phyloP scores from a whole-genome alignment of 2,888 invertebrate genomes.

The Andrena bucephala region DNA sequence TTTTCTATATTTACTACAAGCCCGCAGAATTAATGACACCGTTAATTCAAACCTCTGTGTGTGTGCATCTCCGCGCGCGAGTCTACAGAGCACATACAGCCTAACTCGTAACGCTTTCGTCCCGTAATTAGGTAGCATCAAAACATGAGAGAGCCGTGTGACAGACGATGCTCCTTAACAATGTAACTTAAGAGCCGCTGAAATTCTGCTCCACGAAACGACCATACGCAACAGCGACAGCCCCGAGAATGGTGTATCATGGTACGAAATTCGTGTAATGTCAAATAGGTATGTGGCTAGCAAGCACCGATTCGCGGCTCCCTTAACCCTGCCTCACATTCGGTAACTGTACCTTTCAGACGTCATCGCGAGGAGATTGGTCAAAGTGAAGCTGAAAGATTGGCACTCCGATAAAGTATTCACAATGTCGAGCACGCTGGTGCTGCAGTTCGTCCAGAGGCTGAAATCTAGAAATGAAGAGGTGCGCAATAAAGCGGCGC shows the following conservation, averaged over 20 bases:
- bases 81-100: neutral
- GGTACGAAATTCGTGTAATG: conserved; percentile 40
- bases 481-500: conserved; percentile 93
- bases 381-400: conserved; percentile 4
- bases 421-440: conserved; percentile 87
- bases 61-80: neutral
- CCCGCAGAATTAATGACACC: conserved; percentile 35
- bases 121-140: neutral
- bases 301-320: neutral
- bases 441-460: conserved; percentile 93
- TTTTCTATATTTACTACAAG: conserved; percentile 29
- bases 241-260: conserved; percentile 13
- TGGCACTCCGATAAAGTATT: conserved; percentile 3
- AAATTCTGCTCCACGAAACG: neutral
- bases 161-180: conserved; percentile 30
- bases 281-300: conserved; percentile 50
- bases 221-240: conserved; percentile 4
- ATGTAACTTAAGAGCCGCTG: conserved; percentile 3
- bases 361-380: conserved; percentile 8
- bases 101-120: neutral
- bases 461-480: conserved; percentile 96
- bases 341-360: conserved; percentile 12
- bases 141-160: conserved; percentile 42
- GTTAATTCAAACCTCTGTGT: neutral
- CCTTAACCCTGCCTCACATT: neutral